phyloP scores from a whole-genome alignment of 2,113 vertebrate genomes.

The Desmodus rotundus region DNA sequence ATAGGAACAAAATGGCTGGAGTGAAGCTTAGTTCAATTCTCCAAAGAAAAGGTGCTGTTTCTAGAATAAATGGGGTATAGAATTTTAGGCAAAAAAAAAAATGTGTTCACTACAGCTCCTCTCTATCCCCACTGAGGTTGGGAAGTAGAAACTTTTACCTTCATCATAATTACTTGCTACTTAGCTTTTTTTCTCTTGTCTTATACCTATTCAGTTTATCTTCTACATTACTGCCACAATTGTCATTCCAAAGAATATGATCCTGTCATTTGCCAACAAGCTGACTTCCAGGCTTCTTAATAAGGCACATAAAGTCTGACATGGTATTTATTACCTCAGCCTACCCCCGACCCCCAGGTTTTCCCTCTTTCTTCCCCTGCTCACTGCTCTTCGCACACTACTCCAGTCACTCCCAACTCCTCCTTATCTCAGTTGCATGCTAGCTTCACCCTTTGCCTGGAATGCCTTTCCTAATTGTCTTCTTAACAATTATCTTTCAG shows the following conservation, averaged over 20 bases:
- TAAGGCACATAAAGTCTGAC: not conserved
- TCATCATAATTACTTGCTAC: not conserved
- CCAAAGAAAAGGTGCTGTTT: not conserved
- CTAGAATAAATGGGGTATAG: not conserved
- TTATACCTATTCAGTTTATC: not conserved
- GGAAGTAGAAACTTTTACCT: not conserved
- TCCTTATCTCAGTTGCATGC: not conserved
- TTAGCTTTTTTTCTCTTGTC: not conserved
- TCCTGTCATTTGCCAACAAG: not conserved
- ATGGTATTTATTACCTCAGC: too few relatives aligned
- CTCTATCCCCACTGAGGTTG: not conserved
- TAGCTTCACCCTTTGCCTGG: not conserved
- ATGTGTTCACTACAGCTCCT: not conserved
- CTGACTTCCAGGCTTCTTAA: not conserved
- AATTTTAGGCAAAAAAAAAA: not conserved
- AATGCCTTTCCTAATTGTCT: not conserved
- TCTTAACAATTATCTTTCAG: not conserved
- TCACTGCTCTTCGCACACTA: not conserved
- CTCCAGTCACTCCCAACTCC: fast-evolving
- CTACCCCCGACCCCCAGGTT: not conserved
- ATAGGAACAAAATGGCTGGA: not conserved
- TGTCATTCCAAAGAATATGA: not conserved
- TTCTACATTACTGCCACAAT: not conserved
- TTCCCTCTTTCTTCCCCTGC: not conserved
- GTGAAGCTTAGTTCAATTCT: not conserved